These are phyloP conservation scores for Mastomys natalensis DNA, from an alignment of 2,113 vertebrate species.

Conservation along the genomic window DNA sequence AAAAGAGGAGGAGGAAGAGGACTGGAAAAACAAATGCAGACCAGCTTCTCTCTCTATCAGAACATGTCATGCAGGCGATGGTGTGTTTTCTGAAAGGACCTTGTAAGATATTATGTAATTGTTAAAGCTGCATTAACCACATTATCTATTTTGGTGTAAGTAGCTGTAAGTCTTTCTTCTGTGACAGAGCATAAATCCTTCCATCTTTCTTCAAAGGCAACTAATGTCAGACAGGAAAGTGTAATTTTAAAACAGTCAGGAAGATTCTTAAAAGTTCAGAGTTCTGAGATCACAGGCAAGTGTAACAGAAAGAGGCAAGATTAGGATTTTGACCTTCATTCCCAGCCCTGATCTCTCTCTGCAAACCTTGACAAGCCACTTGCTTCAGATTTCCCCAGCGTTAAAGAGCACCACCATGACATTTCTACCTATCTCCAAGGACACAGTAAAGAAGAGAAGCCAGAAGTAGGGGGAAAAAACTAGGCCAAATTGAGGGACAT, in stretches of 20 bases:
- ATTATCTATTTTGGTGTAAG: neutral
- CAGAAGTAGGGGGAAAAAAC: neutral
- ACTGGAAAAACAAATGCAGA: neutral
- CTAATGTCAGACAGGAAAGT: neutral
- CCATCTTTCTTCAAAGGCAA: conserved; percentile 30
- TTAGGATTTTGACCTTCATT: neutral
- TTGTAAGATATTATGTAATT: neutral
- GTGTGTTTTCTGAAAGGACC: neutral
- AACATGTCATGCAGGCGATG: neutral
- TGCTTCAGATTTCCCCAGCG: neutral
- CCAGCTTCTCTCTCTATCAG: neutral
- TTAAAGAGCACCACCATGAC: neutral
- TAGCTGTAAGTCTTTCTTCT: conserved; percentile 12
- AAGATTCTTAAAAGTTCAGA: neutral
- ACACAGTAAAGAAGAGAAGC: neutral
- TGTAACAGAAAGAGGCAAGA: neutral
- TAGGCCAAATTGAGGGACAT: neutral
- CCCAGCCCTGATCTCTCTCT: neutral
- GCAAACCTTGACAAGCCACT: neutral
- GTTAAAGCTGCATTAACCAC: neutral
- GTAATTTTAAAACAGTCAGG: neutral
- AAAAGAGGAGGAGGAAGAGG: neutral
- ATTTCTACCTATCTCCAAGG: neutral
- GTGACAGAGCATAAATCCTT: neutral
- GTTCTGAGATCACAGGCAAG: neutral